Conservation (phyloP, 2,888 invertebrate genomes). For the Melinaea menophilus region DNA sequence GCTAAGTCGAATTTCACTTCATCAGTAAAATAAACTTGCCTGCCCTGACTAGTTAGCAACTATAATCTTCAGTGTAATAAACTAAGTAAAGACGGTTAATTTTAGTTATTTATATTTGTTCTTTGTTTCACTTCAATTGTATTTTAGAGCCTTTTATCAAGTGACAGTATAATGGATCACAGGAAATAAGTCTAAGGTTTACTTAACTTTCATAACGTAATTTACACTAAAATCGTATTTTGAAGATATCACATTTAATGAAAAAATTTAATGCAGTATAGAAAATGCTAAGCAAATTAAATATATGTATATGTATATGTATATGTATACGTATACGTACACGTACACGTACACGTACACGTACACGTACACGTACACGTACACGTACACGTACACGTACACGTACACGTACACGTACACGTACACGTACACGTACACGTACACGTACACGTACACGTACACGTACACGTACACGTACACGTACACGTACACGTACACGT, state of each 20-base stretch:
- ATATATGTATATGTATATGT: too few relatives aligned
- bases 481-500: too few relatives aligned
- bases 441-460: too few relatives aligned
- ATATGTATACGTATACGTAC: too few relatives aligned
- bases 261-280: neutral
- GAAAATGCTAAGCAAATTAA: neutral
- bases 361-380: too few relatives aligned
- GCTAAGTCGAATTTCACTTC: conserved; percentile 55
- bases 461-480: too few relatives aligned
- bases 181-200: conserved; percentile 5
- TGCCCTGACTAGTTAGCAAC: conserved; percentile 59
- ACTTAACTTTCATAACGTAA: neutral
- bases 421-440: too few relatives aligned
- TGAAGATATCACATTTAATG: neutral
- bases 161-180: conserved; percentile 25
- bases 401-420: too few relatives aligned
- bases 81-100: conserved; percentile 52
- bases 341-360: too few relatives aligned
- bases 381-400: too few relatives aligned
- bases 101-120: conserved; percentile 38
- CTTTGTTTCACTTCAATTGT: conserved; percentile 17
- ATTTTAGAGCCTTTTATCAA: conserved; percentile 19
- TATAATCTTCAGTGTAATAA: conserved; percentile 64
- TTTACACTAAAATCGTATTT: neutral
- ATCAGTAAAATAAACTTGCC: conserved; percentile 64